Evolutionary conservation across 1,140 invertebrate species (phyloP).

Genomic region (Zaprionus tsacasi): DNA sequence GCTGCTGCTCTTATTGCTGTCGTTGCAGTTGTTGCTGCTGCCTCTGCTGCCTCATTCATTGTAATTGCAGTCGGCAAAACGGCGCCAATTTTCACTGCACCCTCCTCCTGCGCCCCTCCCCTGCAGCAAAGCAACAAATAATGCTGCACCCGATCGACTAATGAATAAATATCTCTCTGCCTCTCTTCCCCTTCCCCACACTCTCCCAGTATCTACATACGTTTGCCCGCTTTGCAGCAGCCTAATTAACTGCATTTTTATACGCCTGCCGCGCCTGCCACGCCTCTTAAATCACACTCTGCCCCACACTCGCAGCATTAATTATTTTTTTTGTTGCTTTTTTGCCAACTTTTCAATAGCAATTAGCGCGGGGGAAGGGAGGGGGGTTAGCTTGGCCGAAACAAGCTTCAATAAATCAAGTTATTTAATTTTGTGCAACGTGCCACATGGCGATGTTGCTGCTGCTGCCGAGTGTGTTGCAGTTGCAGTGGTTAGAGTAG

Average conservation of each 20-base stretch:
- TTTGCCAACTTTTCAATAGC: neutral
- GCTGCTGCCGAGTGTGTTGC: neutral
- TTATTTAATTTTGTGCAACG: constrained; percentile 29
- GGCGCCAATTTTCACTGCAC: constrained; percentile 41
- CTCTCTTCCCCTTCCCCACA: neutral
- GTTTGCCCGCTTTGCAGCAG: constrained; percentile 12
- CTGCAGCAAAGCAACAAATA: constrained; percentile 59
- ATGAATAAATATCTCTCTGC: constrained; percentile 70
- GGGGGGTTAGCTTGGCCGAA: too few species aligned
- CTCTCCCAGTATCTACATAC: neutral
- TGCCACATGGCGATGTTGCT: neutral
- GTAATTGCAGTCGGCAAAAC: constrained; percentile 36
- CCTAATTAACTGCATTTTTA: constrained; percentile 42
- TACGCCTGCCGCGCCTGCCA: neutral
- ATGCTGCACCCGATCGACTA: constrained; percentile 65
- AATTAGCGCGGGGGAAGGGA: neutral
- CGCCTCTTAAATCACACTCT: too few species aligned
- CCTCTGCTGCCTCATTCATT: constrained; percentile 25
- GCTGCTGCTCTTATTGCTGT: constrained; percentile 12
- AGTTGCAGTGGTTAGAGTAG: too few species aligned
- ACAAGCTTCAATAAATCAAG: constrained; percentile 14
- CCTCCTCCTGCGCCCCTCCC: constrained; percentile 14
- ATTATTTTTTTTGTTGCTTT: constrained; percentile 7
- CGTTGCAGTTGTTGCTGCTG: constrained; percentile 20
- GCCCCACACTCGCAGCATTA: neutral